These are phyloP conservation scores for Macquaria australasica DNA, from an alignment of 2,113 vertebrate genomes.

Conservation along the genomic window DNA sequence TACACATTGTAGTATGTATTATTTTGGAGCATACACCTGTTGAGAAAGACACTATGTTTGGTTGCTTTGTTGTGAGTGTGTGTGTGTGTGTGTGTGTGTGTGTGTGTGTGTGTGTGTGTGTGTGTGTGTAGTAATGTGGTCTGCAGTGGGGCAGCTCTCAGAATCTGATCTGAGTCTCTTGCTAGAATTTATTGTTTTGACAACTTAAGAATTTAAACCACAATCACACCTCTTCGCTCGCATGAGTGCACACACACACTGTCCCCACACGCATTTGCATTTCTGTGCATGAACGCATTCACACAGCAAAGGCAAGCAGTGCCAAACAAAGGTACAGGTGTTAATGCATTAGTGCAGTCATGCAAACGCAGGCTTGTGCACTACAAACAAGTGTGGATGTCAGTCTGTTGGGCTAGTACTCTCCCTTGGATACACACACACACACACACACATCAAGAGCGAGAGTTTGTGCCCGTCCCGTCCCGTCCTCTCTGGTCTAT, in stretches of 20 bases:
- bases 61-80: background rate
- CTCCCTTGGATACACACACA: constrained; percentile 14
- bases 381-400: constrained; percentile 66
- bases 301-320: constrained; percentile 31
- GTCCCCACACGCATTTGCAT: constrained; percentile 18
- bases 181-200: constrained; percentile 26
- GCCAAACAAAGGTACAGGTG: constrained; percentile 53
- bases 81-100: background rate
- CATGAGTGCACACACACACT: constrained; percentile 8
- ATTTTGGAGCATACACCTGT: background rate
- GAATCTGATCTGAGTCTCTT: background rate
- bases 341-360: constrained; percentile 70
- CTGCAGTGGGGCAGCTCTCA: background rate
- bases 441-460: constrained; percentile 10
- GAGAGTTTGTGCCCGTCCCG: constrained; percentile 54
- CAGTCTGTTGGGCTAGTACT: constrained; percentile 30
- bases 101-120: background rate
- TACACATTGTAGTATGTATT: background rate
- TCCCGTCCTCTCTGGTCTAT: constrained; percentile 74
- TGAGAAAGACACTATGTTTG: background rate
- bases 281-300: constrained; percentile 30
- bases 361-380: constrained; percentile 71
- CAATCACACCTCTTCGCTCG: constrained; percentile 5
- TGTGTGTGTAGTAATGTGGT: background rate
- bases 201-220: constrained; percentile 28